Conservation (phyloP, 2,113 vertebrate species). For the Syrrhaptes paradoxus region DNA sequence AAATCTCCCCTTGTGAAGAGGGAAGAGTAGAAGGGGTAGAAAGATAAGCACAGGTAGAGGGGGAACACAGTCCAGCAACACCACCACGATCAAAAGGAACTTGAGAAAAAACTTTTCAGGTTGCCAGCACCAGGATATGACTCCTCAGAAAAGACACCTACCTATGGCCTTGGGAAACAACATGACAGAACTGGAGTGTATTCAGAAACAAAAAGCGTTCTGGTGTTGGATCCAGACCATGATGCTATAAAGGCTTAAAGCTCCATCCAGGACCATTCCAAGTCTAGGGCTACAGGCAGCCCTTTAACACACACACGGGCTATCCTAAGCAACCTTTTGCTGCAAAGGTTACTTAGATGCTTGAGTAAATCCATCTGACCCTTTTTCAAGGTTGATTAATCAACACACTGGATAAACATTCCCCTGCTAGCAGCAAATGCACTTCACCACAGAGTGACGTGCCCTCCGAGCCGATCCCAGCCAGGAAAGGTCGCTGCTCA, state of each 20-base stretch:
- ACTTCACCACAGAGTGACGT: fast-evolving
- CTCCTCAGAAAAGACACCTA: background rate
- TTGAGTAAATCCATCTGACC: slow-evolving; percentile 24
- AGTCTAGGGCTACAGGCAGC: background rate
- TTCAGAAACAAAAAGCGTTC: background rate
- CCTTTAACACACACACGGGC: background rate
- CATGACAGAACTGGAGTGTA: background rate
- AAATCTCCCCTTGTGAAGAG: background rate
- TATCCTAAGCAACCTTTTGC: background rate
- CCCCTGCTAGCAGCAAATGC: background rate
- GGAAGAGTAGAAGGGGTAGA: fast-evolving
- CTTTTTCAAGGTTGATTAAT: slow-evolving; percentile 47
- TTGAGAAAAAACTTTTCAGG: background rate
- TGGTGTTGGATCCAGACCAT: background rate
- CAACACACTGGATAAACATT: background rate
- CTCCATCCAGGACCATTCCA: background rate
- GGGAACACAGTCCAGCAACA: background rate
- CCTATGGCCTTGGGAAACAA: background rate
- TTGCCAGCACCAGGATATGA: background rate
- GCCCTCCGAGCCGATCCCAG: background rate
- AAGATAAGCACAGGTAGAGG: background rate
- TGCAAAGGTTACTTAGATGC: slow-evolving; percentile 6
- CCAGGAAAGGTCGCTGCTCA: background rate
- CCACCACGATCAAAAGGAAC: background rate
- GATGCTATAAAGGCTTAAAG: background rate